Evolutionary conservation across 2,888 invertebrate genomes (phyloP), one percentile per base, ranked within the genome.

Genomic region (Agapetus fuscipes): DNA sequence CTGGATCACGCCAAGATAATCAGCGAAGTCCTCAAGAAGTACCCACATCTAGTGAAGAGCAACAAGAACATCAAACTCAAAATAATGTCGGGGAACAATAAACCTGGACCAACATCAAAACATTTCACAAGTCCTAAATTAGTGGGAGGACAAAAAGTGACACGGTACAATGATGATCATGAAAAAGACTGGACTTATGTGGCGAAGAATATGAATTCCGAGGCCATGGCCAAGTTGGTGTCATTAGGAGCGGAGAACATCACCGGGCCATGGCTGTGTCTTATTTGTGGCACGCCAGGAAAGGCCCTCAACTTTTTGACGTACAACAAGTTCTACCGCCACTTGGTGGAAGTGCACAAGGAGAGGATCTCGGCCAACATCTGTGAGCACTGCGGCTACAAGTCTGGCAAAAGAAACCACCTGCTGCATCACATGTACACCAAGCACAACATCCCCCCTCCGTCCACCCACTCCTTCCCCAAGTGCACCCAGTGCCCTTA

Each of bases 31-130:
- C 58, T 90, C 25, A 87, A 88, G 50, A 89, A 88, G 57, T 89
- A 87, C 68, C 89, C 90, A 1, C 84, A 89, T 59, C 69, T 90
- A 43, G 83, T 89, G 0, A 86, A 85, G 57, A 83, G 83, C 52
- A 88, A 85, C 54, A 88, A 87, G 58, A 90, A 86, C 54, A 88
- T 90, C 20, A 82, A 85, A 55, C 59, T 90, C 11, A 89, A 88
- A 63, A 88, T 90, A 46, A 74, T 88, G 60, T 79, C 85, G 41
- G 78, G 76, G 41, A 62, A 61, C 28, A 64, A 44, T 32, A 37
- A 41, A 28, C 49, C 17, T 27, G n/a, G n/a, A n/a, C n/a, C n/a
- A n/a, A n/a, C n/a, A n/a, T n/a, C 41, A 17, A 39, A 31, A 34
- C 29, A 55, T 20, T 56, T 60, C 2, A 60, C 59, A 38, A 45